Base-by-base conservation (phyloP, 1,140 invertebrate genomes). In the Riptortus pedestris region DNA sequence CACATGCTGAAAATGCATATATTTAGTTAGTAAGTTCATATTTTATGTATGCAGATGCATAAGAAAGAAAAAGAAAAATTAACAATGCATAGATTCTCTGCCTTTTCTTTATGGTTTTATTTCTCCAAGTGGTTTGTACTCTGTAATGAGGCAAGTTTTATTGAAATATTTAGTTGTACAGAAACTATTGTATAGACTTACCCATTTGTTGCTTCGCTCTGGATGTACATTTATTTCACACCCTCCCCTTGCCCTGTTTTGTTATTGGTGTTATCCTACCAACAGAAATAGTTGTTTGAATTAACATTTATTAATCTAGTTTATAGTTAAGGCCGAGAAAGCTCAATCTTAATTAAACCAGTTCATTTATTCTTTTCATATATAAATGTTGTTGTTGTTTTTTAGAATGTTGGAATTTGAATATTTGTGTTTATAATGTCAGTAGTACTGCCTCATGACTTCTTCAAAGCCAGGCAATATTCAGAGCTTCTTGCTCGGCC, bases 151-250 rank as follows among this genome's bases (percentile, higher is more conserved):
- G 27, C 43, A 29, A 22, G 31, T 20, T 22, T n/a, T 11, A n/a
- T 22, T 18, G 7, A 51, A 51, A 7, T 51, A 11, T 51, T 51
- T n/a, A 51, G 14, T 9, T n/a, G 14, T 51, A 51, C 47, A n/a
- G 20, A 51, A 51, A n/a, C 18, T 31, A n/a, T 7, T 38, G 31
- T 38, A 38, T 38, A 38, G 31, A 38, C 31, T 38, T 38, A 38
- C 31, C 31, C 51, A 24, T 24, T 26, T 55, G 22, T 55, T 24
- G 51, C 51, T 55, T 55, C 24, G 51, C 51, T 55, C 18, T 55
- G 51, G 20, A 27, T 55, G 51, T 55, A 55, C 24, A 55, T 55
- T 55, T 55, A 55, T 55, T 55, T 55, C 26, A 55, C 20, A 16
- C 24, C 51, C 22, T n/a, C n/a, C n/a, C n/a, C n/a, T n/a, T n/a